Conservation (phyloP, 2,888 invertebrate genomes). For the Lottia scabra region DNA sequence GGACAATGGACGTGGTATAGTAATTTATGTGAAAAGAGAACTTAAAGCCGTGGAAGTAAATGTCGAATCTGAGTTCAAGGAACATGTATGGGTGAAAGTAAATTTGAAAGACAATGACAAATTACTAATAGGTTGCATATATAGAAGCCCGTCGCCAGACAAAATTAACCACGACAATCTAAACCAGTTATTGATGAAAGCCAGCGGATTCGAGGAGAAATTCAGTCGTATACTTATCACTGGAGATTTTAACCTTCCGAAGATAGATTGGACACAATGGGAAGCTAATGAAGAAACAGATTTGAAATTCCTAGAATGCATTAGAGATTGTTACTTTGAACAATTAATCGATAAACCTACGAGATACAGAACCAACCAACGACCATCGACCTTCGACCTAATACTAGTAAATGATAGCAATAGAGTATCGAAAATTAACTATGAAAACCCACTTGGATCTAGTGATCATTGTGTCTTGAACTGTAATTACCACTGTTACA, state of each 20-base stretch:
- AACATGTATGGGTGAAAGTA: conserved; percentile 1
- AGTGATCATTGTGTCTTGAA: neutral
- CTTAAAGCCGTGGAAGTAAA: conserved; percentile 7
- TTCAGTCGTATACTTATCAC: neutral
- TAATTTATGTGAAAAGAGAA: conserved; percentile 8
- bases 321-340: neutral
- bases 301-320: conserved; percentile 1
- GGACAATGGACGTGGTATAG: neutral
- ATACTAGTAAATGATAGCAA: conserved; percentile 1
- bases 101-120: conserved; percentile 7
- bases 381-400: neutral
- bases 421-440: neutral
- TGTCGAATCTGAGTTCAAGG: neutral
- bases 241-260: conserved; percentile 12
- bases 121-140: conserved; percentile 9
- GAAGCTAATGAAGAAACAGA: neutral
- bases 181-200: neutral
- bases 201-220: neutral
- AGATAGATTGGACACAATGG: neutral
- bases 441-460: neutral
- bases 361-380: conserved; percentile 4
- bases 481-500: neutral
- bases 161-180: neutral
- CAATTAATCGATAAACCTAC: conserved; percentile 1
- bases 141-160: neutral